Conservation (phyloP, 1,140 invertebrate genomes). For the Drosophila aff. region DNA sequence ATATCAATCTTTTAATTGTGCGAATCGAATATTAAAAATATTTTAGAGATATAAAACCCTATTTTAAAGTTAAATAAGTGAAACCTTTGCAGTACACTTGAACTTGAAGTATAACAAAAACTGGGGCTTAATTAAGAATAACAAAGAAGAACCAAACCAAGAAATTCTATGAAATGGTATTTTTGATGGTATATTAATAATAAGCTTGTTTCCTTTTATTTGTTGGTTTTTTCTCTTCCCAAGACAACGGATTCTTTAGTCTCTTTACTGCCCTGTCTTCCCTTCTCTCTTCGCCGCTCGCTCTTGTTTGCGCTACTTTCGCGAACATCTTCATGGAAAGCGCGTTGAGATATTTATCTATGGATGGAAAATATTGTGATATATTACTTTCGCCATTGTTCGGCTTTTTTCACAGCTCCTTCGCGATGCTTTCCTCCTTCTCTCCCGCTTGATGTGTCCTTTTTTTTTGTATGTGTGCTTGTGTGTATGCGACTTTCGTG, state of each 20-base stretch:
- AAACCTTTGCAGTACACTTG: no score
- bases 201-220: neutral
- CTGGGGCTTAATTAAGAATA: neutral
- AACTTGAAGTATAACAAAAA: neutral
- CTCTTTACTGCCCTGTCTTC: neutral
- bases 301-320: conserved; percentile 12
- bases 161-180: neutral
- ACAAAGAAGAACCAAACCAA: neutral
- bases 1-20: no score
- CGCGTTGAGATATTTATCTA: conserved; percentile 41
- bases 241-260: neutral
- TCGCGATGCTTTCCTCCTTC: conserved; percentile 9
- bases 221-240: neutral
- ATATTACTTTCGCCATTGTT: conserved; percentile 38
- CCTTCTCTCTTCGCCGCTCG: neutral
- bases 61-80: no score
- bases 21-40: no score
- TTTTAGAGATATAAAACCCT: no score
- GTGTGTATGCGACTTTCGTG: conserved; percentile 52
- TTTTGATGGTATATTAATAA: neutral
- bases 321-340: conserved; percentile 37
- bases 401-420: conserved; percentile 14
- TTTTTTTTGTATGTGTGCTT: conserved; percentile 28
- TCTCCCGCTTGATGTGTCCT: conserved; percentile 24
- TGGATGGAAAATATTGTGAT: conserved; percentile 43